Evolutionary conservation across 2,888 invertebrate genomes (phyloP).

Genomic region (Scaptomyza reducta): DNA sequence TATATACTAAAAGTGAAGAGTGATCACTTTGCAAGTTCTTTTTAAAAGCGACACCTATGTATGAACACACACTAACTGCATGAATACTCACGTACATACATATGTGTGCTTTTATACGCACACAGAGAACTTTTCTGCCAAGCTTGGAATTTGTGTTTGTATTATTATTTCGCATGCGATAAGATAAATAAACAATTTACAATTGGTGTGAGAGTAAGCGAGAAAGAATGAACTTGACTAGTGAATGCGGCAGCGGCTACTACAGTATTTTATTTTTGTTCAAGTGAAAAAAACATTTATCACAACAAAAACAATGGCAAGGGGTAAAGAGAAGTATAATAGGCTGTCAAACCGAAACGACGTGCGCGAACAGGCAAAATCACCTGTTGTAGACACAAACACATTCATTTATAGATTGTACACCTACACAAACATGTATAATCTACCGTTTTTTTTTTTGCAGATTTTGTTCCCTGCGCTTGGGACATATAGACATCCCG

Average conservation of each 20-base stretch:
- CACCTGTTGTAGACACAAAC: conserved; percentile 61
- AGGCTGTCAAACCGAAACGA: conserved; percentile 40
- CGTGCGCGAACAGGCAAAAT: conserved; percentile 55
- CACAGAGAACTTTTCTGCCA: conserved; percentile 27
- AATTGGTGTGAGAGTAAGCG: conserved; percentile 13
- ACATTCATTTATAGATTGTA: conserved; percentile 19
- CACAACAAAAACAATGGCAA: conserved; percentile 57
- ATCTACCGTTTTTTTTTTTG: conserved; percentile 35
- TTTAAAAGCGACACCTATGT: conserved; percentile 8
- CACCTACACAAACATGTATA: conserved; percentile 34
- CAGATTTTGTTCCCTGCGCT: conserved; percentile 51
- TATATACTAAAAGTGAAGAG: conserved; percentile 5
- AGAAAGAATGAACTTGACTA: conserved; percentile 9
- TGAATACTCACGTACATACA: background rate
- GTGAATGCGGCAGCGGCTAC: conserved; percentile 20
- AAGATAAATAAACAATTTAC: conserved; percentile 61
- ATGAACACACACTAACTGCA: background rate
- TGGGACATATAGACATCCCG: conserved; percentile 45
- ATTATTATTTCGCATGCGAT: conserved; percentile 48
- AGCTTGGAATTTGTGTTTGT: conserved; percentile 30
- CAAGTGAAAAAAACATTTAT: conserved; percentile 64
- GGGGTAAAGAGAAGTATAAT: conserved; percentile 48
- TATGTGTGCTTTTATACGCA: conserved; percentile 7
- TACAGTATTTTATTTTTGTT: conserved; percentile 31
- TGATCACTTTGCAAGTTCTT: conserved; percentile 9